Percentiles rank a stretch among this genome's conserved stretches.
Evolutionary conservation across 2,797 vertebrate species (phyloP).

Genomic region (Anguilla anguilla): DNA sequence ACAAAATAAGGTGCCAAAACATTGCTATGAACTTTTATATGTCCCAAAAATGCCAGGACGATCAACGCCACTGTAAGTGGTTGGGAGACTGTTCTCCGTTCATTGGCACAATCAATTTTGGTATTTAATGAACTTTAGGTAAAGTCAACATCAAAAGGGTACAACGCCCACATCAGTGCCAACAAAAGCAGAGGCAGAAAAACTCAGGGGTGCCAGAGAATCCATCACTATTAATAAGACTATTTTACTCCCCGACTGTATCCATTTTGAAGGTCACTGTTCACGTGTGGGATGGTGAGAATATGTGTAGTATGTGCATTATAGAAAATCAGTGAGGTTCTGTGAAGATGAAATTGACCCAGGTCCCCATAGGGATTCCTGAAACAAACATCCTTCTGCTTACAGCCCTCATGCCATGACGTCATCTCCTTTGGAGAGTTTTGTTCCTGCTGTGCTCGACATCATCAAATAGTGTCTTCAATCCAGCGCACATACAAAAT

Average conservation of each 20-base stretch:
- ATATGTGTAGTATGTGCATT: background rate
- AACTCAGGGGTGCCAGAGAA: background rate
- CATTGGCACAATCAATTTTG: background rate
- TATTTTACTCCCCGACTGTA: background rate
- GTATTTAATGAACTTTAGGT: slow-evolving; percentile 40
- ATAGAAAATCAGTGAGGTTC: background rate
- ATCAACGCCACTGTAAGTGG: background rate
- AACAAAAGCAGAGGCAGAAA: background rate
- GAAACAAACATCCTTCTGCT: background rate
- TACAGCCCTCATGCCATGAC: background rate
- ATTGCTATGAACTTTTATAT: background rate
- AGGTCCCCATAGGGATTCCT: background rate
- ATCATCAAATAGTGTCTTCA: background rate
- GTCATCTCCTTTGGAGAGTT: background rate
- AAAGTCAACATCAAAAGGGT: slow-evolving; percentile 40
- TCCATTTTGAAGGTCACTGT: slow-evolving; percentile 9
- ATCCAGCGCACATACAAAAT: background rate
- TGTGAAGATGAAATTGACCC: slow-evolving; percentile 6
- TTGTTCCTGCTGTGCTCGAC: background rate
- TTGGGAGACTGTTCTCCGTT: background rate
- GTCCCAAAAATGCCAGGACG: background rate
- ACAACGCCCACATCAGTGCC: slow-evolving; percentile 29
- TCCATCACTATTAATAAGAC: background rate
- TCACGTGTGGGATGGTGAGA: background rate
- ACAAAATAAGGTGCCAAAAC: background rate